Conservation (phyloP, 2,797 vertebrate species). For the Epinephelus coioides region DNA sequence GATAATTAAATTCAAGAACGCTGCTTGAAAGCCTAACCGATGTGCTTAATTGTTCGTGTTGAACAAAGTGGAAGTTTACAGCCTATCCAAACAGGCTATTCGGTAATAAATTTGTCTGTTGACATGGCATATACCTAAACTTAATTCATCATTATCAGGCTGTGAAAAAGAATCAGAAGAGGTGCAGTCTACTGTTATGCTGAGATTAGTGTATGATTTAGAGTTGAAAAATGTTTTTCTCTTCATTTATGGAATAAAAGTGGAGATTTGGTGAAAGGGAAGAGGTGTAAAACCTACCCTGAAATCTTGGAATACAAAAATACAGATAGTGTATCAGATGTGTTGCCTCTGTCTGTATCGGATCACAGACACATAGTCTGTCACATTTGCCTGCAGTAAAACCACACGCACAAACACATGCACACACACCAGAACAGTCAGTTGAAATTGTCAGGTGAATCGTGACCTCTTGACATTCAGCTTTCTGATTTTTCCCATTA, state of each 20-base stretch:
- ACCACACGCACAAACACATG: background rate
- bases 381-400: constrained; percentile 31
- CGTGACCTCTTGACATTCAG: background rate
- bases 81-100: background rate
- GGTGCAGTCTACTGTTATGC: background rate
- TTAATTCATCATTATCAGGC: background rate
- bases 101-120: background rate
- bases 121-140: constrained; percentile 1
- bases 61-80: background rate
- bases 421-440: background rate
- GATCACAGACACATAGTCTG: constrained; percentile 46
- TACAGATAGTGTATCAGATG: constrained; percentile 23
- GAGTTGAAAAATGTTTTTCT: background rate
- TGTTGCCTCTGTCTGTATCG: background rate
- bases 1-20: too few relatives aligned
- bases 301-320: constrained; percentile 15
- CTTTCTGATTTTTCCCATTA: background rate
- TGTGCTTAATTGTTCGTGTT: background rate
- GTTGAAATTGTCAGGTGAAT: background rate
- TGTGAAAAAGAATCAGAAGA: background rate
- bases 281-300: background rate
- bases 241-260: background rate
- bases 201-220: background rate
- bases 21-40: background rate
- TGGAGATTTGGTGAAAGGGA: background rate